Evolutionary conservation across 2,797 vertebrate genomes (phyloP).

Genomic region (Chloroceryle amazona): DNA sequence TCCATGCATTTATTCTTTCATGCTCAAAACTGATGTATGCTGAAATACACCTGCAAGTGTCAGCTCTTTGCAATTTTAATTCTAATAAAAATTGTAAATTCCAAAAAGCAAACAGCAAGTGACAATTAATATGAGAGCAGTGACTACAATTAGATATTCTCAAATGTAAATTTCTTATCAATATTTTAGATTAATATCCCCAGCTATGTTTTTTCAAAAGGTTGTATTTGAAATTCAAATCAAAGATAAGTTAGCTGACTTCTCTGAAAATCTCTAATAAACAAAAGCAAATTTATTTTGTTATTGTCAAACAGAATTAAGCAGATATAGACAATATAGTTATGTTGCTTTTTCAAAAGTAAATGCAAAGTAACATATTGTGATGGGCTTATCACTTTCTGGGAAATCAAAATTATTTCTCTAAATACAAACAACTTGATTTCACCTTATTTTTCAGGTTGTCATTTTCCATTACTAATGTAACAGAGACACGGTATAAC

Average conservation of each 20-base stretch:
- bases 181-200: conserved; percentile 78
- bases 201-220: conserved; percentile 74
- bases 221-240: conserved; percentile 82
- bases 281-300: conserved; percentile 77
- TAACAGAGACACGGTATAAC: conserved; percentile 54
- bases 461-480: conserved; percentile 66
- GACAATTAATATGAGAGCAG: conserved; percentile 14
- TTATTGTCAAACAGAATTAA: conserved; percentile 76
- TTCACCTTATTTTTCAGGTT: conserved; percentile 58
- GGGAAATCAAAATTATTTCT: conserved; percentile 71
- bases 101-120: conserved; percentile 62
- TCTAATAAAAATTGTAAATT: conserved; percentile 47
- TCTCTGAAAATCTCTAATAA: conserved; percentile 73
- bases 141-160: conserved; percentile 74
- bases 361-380: conserved; percentile 54
- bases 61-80: conserved; percentile 28
- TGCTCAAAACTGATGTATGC: conserved; percentile 14
- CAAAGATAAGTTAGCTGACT: conserved; percentile 65
- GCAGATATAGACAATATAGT: conserved; percentile 50
- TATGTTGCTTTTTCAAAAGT: conserved; percentile 66
- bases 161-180: conserved; percentile 73
- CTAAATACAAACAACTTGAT: conserved; percentile 67
- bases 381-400: conserved; percentile 64
- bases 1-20: conserved; percentile 29
- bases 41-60: conserved; percentile 37